A percentile compares a stretch with the other conserved stretches of the same genome.
Evolutionary conservation across 2,113 vertebrate genomes (phyloP).

Genomic region (Bagarius yarrelli): DNA sequence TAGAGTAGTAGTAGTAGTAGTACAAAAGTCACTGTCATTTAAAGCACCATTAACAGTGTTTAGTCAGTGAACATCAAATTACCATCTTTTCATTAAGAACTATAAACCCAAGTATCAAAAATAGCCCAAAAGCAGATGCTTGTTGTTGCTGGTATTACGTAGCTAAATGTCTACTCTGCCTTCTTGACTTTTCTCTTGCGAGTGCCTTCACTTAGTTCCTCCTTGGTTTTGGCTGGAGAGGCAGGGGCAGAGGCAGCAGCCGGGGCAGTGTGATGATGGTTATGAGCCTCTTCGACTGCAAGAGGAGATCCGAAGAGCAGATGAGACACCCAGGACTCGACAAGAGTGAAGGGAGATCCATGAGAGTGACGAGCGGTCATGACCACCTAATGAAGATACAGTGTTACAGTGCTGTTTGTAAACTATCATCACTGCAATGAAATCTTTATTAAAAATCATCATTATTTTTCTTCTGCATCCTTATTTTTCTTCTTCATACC

Average conservation of each 20-base stretch:
- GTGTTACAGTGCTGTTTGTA: background rate
- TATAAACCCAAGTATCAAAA: slow-evolving; percentile 51
- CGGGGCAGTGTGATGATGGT: slow-evolving; percentile 66
- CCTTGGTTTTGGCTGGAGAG: slow-evolving; percentile 83
- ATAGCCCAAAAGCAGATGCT: slow-evolving; percentile 49
- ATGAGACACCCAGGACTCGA: slow-evolving; percentile 83
- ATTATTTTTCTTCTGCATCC: too few relatives aligned
- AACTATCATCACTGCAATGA: background rate
- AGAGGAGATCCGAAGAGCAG: slow-evolving; percentile 82
- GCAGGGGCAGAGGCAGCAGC: slow-evolving; percentile 53
- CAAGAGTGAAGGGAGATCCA: slow-evolving; percentile 83
- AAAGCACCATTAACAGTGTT: slow-evolving; percentile 65
- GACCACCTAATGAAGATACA: slow-evolving; percentile 74
- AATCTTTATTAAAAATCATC: background rate
- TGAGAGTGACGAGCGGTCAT: slow-evolving; percentile 94
- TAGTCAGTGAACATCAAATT: slow-evolving; percentile 62
- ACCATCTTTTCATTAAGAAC: slow-evolving; percentile 57
- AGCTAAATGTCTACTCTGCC: slow-evolving; percentile 74
- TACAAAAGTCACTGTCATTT: slow-evolving; percentile 50
- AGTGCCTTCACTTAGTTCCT: slow-evolving; percentile 89
- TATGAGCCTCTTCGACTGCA: slow-evolving; percentile 66
- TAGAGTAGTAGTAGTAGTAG: slow-evolving; percentile 43
- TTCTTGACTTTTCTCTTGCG: slow-evolving; percentile 96
- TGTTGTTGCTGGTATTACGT: slow-evolving; percentile 20
- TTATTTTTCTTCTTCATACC: slow-evolving; percentile 64